Conservation (phyloP, 2,797 vertebrate genomes). For the Streptopelia turtur region DNA sequence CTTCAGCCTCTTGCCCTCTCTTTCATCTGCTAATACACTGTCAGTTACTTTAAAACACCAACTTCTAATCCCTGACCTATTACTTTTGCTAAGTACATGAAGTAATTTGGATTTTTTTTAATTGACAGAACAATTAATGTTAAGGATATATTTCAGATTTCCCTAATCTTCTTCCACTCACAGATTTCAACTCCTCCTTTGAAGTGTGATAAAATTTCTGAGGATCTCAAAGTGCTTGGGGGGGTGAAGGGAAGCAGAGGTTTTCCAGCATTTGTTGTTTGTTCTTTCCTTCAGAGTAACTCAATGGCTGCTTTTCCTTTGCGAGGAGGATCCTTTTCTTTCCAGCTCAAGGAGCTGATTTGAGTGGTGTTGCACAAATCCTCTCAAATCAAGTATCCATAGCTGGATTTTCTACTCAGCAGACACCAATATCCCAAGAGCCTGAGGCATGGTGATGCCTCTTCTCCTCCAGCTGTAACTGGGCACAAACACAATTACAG, state of each 20-base stretch:
- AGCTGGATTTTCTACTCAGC: neutral
- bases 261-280: neutral
- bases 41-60: constrained; percentile 24
- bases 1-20: constrained; percentile 3
- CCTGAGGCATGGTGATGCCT: neutral
- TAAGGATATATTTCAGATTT: constrained; percentile 46
- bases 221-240: neutral
- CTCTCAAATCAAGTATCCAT: neutral
- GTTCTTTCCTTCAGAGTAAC: constrained; percentile 10
- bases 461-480: neutral
- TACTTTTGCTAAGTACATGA: constrained; percentile 14
- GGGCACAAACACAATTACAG: neutral
- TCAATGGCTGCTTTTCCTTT: neutral
- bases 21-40: neutral
- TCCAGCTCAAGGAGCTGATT: neutral
- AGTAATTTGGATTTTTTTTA: constrained; percentile 28
- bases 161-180: constrained; percentile 32
- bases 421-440: neutral
- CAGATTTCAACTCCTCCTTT: constrained; percentile 7
- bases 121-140: constrained; percentile 42
- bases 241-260: neutral
- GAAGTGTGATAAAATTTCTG: neutral
- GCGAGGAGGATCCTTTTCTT: neutral
- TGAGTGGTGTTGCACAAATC: neutral
- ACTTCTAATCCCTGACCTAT: constrained; percentile 20